Percentiles rank a stretch among this genome's conserved stretches.
Conservation (phyloP, 2,888 invertebrate species). For the Deroplatys truncata region DNA sequence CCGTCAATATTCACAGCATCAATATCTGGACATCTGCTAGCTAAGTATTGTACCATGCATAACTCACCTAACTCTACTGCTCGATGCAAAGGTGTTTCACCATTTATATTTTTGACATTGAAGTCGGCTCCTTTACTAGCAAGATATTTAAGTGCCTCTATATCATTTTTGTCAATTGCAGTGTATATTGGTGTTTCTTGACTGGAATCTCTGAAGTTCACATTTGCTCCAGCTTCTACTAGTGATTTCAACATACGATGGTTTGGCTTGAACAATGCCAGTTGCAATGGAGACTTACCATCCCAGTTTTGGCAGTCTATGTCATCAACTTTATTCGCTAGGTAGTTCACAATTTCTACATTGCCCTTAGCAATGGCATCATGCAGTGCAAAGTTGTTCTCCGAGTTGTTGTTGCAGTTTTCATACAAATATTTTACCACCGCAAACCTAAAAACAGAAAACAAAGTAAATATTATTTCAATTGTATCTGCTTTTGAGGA, state of each 20-base stretch:
- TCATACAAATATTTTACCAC: neutral
- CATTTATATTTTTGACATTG: neutral
- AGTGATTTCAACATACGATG: neutral
- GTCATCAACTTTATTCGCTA: neutral
- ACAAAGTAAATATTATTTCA: neutral
- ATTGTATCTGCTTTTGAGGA: no score
- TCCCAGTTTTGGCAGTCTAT: neutral
- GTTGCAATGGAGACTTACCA: neutral
- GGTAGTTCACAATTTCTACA: neutral
- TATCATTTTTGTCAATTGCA: neutral
- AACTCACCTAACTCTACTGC: neutral
- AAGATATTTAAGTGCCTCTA: neutral
- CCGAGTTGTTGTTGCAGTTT: neutral
- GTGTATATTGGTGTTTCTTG: neutral
- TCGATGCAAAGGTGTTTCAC: neutral
- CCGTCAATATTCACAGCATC: neutral
- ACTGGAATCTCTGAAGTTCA: neutral
- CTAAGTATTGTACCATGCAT: neutral
- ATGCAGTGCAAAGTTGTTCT: neutral
- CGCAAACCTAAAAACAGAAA: neutral
- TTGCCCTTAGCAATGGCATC: neutral
- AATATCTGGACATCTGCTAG: neutral
- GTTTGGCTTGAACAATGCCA: neutral
- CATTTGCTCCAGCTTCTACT: neutral
- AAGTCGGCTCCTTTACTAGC: neutral